phyloP scores from a whole-genome alignment of 2,888 invertebrate species.

The Endomychus coccineus region DNA sequence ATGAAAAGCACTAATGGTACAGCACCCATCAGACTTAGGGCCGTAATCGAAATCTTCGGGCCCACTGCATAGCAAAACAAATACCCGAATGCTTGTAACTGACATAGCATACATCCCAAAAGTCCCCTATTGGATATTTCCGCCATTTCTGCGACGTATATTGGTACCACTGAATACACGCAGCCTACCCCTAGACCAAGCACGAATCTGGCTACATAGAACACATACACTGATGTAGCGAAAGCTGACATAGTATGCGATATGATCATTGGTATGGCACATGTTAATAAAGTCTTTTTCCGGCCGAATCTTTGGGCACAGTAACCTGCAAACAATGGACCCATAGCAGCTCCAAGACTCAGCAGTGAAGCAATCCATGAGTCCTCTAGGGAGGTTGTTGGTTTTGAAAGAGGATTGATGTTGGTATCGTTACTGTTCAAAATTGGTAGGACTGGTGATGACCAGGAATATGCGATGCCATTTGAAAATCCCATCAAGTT shows the following conservation, averaged over 20 bases:
- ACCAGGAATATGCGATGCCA: conserved; percentile 27
- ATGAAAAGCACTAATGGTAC: conserved; percentile 22
- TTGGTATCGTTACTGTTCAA: conserved; percentile 19
- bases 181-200: conserved; percentile 61
- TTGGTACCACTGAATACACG: conserved; percentile 65
- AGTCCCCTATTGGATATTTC: conserved; percentile 72
- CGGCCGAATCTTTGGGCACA: conserved; percentile 46
- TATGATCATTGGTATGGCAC: conserved; percentile 55
- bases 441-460: conserved; percentile 28
- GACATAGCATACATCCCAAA: conserved; percentile 44
- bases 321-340: conserved; percentile 25
- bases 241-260: conserved; percentile 33
- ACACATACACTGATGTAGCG: conserved; percentile 21
- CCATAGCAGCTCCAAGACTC: conserved; percentile 26
- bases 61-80: conserved; percentile 22
- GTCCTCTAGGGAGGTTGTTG: conserved; percentile 23
- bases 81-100: conserved; percentile 20
- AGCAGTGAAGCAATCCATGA: conserved; percentile 28
- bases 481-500: conserved; percentile 25
- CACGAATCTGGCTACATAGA: conserved; percentile 50
- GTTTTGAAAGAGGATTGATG: conserved; percentile 24
- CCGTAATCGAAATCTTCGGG: conserved; percentile 24
- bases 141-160: conserved; percentile 81
- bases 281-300: conserved; percentile 56
- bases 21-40: conserved; percentile 21